phyloP scores from a whole-genome alignment of 2,113 vertebrate genomes.

The Phylloscopus trochiloides region DNA sequence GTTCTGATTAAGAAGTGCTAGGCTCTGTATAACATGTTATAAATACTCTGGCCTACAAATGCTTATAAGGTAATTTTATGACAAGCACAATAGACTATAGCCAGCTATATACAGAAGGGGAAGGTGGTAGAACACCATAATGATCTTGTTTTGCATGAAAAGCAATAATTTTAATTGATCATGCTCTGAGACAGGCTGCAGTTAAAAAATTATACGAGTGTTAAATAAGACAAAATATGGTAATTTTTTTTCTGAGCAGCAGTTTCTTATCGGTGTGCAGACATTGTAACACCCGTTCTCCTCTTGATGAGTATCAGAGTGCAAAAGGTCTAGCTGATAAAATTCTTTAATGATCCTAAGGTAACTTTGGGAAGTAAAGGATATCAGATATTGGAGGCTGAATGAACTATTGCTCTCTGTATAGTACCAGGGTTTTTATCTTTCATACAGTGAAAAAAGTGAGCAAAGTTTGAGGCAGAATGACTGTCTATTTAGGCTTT shows the following conservation, averaged over 20 bases:
- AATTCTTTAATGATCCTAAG: slow-evolving; percentile 66
- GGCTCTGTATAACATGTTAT: not conserved
- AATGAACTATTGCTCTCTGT: slow-evolving; percentile 42
- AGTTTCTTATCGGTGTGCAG: slow-evolving; percentile 45
- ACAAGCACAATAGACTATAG: not conserved
- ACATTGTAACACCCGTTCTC: slow-evolving; percentile 15
- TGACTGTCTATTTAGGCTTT: not conserved
- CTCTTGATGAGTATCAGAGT: slow-evolving; percentile 59
- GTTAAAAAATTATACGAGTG: not conserved
- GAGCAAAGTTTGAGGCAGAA: not conserved
- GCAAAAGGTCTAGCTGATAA: slow-evolving; percentile 65
- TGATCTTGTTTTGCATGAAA: slow-evolving; percentile 38
- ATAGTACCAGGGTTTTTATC: slow-evolving; percentile 33
- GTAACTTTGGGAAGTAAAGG: slow-evolving; percentile 53
- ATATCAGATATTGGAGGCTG: slow-evolving; percentile 59
- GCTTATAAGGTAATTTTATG: not conserved
- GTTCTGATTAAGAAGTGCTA: not conserved
- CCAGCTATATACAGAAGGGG: not conserved
- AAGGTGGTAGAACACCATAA: not conserved
- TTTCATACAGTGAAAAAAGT: slow-evolving; percentile 20
- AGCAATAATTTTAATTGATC: slow-evolving; percentile 9
- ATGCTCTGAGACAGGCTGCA: not conserved
- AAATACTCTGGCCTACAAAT: not conserved
- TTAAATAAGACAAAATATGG: slow-evolving; percentile 40
- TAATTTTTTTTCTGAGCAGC: slow-evolving; percentile 20